Evolutionary conservation across 2,888 invertebrate species (phyloP), one percentile per base, ranked within the genome.

Genomic region (Tenthredo scrophulariae): DNA sequence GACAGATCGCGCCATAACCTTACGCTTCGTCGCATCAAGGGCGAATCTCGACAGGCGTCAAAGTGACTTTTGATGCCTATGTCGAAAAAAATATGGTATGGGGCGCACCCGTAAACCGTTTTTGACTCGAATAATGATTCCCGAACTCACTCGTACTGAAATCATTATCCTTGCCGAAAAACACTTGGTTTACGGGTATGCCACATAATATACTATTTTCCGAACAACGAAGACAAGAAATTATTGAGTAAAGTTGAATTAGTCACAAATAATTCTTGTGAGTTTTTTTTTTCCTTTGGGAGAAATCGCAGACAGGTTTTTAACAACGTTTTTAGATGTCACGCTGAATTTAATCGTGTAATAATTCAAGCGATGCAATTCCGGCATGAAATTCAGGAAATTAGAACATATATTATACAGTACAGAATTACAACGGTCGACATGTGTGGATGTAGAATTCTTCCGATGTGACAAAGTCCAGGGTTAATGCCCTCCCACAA

Each of bases 351-450:
- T 74, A 43, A 54, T n/a, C n/a, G 40, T 26, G 22, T 74, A n/a
- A 74, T 74, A n/a, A 74, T 74, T 74, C 9, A 22, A 74, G n/a
- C 40, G 26, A 22, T 43, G 9, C 72, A 74, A 15, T 74, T 74
- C 40, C 22, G 72, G 72, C 43, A 74, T 43, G 43, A 74, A n/a
- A 74, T 74, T 74, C 26, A 43, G 72, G 43, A 43, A 74, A 43
- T 74, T 22, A 74, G 13, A 43, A 43, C 1, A 43, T 26, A 40
- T 13, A 43, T 67, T 33, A 67, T 67, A 26, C 72, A 10, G 2
- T n/a, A 43, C 22, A 43, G 43, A 74, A 74, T 74, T 74, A 33
- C 4, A 33, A 33, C 15, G 37, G 10, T 22, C 9, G 13, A 74
- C 7, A 22, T 43, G 7, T 43, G 10, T 43, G 72, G 15, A 67